Evolutionary conservation across 1,140 invertebrate species (phyloP), one percentile per base, ranked within the genome.

Genomic region (Drosophila punjabiensis): DNA sequence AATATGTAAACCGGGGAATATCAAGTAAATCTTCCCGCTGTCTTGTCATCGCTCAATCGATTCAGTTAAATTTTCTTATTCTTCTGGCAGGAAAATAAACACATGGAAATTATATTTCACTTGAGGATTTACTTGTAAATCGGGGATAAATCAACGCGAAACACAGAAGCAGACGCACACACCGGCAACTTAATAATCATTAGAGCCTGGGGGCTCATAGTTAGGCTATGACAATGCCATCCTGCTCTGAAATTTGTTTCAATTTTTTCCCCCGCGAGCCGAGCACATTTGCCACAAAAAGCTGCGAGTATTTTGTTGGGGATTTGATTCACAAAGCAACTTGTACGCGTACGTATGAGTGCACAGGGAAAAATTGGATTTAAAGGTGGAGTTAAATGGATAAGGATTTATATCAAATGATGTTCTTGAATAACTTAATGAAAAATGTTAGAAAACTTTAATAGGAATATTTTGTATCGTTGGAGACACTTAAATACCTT

Each of bases 71-170:
- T 71, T 81, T 88, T 62, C 55, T 0, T 32, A 50, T 30, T 37
- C 14, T 37, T 16, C 33, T 14, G 7, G 52, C 62, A 56, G 10
- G 60, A 63, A 81, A 87, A 84, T 78, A 89, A 81, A 89, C 84
- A 85, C 78, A 84, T 84, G 75, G 58, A 88, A 88, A 88, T 88
- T 89, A 88, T 88, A 88, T 88, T 89, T 85, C 79, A 85, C 64
- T 69, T 48, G 47, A 53, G 69, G 82, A 90, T 82, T 89, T 85
- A 62, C 82, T 79, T 90, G 82, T 89, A 89, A 89, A 79, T 86
- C 75, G 79, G 69, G 71, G 62, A 86, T 86, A 89, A 89, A 89
- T 90, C 81, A 85, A 83, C 50, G 45, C 16, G 6, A 63, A 13
- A 63, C 58, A 66, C 47, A 35, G 18, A 11, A 56, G 35, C 48